Evolutionary conservation across 1,140 invertebrate species (phyloP).

Genomic region (Rhynchophorus ferrugineus): DNA sequence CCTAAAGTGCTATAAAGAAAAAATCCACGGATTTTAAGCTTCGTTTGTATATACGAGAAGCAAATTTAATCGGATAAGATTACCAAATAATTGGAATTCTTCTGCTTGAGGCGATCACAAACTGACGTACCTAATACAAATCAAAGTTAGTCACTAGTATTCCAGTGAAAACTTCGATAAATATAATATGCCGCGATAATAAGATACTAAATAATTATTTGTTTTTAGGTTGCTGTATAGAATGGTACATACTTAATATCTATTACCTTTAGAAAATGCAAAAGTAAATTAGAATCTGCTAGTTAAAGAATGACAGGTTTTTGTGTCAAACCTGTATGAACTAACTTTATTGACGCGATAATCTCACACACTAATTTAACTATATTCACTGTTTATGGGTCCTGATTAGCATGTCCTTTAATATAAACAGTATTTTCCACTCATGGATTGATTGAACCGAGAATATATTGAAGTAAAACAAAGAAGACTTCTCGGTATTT

Average conservation of each 20-base stretch:
- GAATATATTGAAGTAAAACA: constrained; percentile 38
- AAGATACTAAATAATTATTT: constrained; percentile 13
- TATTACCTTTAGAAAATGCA: constrained; percentile 34
- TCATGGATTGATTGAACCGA: constrained; percentile 16
- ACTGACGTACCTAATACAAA: constrained; percentile 4
- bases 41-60: neutral
- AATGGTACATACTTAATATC: constrained; percentile 18
- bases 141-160: constrained; percentile 1
- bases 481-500: constrained; percentile 40
- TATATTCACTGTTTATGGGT: constrained; percentile 7
- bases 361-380: constrained; percentile 15
- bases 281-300: constrained; percentile 33
- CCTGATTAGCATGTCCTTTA: neutral
- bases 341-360: constrained; percentile 3
- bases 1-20: neutral
- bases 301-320: constrained; percentile 34
- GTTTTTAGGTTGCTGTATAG: constrained; percentile 27
- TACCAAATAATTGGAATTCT: constrained; percentile 17
- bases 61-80: constrained; percentile 9
- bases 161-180: neutral
- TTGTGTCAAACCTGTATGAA: constrained; percentile 29
- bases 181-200: neutral
- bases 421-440: neutral
- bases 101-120: constrained; percentile 11
- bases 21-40: neutral